phyloP scores from a whole-genome alignment of 1,140 invertebrate genomes.

The Lethocerus indicus region DNA sequence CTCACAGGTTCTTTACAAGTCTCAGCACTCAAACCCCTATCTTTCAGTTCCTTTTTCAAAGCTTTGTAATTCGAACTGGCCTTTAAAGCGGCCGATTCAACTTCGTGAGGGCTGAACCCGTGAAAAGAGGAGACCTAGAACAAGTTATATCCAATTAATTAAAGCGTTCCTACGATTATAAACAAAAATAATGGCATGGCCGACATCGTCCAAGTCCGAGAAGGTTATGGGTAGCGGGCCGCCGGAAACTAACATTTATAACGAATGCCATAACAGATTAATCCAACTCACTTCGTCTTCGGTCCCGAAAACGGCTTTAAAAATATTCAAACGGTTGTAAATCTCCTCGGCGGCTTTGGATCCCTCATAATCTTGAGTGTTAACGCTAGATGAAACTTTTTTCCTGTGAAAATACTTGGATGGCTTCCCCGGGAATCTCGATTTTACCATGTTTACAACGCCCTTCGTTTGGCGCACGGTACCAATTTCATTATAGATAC shows the following conservation, averaged over 20 bases:
- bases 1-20: neutral
- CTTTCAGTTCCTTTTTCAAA: slow-evolving; percentile 6
- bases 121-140: slow-evolving; percentile 27
- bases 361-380: slow-evolving; percentile 26
- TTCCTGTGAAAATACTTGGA: slow-evolving; percentile 67
- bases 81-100: no score
- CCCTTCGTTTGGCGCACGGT: neutral
- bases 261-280: slow-evolving; percentile 3
- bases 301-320: slow-evolving; percentile 25
- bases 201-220: no score
- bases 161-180: no score
- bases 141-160: no score
- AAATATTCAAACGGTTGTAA: slow-evolving; percentile 28
- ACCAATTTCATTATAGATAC: neutral
- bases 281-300: slow-evolving; percentile 26
- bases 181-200: no score
- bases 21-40: slow-evolving; percentile 14
- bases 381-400: slow-evolving; percentile 30
- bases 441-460: slow-evolving; percentile 33
- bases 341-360: slow-evolving; percentile 33
- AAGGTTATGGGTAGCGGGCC: no score
- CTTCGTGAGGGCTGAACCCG: slow-evolving; percentile 28
- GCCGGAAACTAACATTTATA: no score
- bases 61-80: neutral
- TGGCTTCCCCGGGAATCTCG: slow-evolving; percentile 70